A percentile compares a stretch with the other conserved stretches of the same genome.
Conservation (phyloP, 2,113 vertebrate species). For the Gadus chalcogrammus region DNA sequence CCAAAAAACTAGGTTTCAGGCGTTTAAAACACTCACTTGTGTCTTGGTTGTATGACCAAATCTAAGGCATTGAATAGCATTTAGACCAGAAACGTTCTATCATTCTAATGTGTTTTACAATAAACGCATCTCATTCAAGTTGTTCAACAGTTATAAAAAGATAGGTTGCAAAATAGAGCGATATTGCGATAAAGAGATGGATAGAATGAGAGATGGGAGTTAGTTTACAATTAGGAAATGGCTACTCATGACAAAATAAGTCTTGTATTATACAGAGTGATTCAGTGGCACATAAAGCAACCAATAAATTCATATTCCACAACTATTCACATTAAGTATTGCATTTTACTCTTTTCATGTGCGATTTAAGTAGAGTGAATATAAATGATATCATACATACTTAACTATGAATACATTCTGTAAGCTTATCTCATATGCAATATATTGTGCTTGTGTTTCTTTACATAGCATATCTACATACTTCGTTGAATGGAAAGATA, state of each 20-base stretch:
- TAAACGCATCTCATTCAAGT: neutral
- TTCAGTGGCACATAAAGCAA: neutral
- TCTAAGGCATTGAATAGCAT: no score
- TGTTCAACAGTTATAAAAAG: neutral
- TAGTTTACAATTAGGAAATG: neutral
- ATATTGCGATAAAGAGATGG: neutral
- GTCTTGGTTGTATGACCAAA: no score
- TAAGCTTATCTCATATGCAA: no score
- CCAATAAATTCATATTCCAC: neutral
- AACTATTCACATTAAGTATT: neutral
- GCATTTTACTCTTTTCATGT: neutral
- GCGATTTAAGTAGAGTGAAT: no score
- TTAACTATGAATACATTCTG: no score
- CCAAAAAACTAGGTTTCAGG: no score
- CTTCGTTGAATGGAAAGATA: no score
- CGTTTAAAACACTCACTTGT: no score
- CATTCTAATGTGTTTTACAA: neutral
- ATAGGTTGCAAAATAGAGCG: neutral
- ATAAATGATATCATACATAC: no score
- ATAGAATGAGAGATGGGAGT: neutral
- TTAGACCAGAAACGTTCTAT: neutral
- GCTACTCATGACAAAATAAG: neutral
- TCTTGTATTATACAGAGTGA: neutral
- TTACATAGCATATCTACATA: no score
- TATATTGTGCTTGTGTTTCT: no score